phyloP scores from a whole-genome alignment of 2,888 invertebrate genomes.

The Thyatira batis region DNA sequence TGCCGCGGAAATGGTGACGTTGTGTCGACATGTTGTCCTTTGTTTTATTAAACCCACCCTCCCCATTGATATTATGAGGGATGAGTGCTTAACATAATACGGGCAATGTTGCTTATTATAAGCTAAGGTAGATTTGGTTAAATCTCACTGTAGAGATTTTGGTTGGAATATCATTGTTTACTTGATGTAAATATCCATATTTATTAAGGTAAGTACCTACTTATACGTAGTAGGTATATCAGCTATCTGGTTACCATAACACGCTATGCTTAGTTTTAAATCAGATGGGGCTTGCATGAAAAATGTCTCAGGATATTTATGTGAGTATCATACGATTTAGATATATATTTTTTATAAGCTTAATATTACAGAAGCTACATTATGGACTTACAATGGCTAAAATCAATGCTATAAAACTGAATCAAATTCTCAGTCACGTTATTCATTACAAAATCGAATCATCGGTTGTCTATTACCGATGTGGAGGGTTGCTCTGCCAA shows the following conservation, averaged over 20 bases:
- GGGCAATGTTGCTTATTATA: conserved; percentile 44
- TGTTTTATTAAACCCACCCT: conserved; percentile 78
- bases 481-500: conserved; percentile 55
- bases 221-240: too few relatives aligned
- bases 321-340: too few relatives aligned
- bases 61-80: conserved; percentile 56
- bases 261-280: too few relatives aligned
- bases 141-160: conserved; percentile 8
- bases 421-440: conserved; percentile 28
- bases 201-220: too few relatives aligned
- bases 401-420: conserved; percentile 32
- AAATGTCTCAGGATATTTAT: too few relatives aligned
- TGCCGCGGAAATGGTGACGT: conserved; percentile 31
- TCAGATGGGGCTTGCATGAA: too few relatives aligned
- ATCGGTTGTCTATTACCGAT: conserved; percentile 50
- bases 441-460: conserved; percentile 49
- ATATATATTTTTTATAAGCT: too few relatives aligned
- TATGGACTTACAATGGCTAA: too few relatives aligned
- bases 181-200: too few relatives aligned
- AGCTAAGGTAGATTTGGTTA: conserved; percentile 30
- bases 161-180: not conserved
- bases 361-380: too few relatives aligned
- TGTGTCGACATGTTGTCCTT: conserved; percentile 76
- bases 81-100: conserved; percentile 49
- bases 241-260: too few relatives aligned